Evolutionary conservation across 1,140 invertebrate species (phyloP), one percentile per base, ranked within the genome.

Genomic region (Euschistus heros): DNA sequence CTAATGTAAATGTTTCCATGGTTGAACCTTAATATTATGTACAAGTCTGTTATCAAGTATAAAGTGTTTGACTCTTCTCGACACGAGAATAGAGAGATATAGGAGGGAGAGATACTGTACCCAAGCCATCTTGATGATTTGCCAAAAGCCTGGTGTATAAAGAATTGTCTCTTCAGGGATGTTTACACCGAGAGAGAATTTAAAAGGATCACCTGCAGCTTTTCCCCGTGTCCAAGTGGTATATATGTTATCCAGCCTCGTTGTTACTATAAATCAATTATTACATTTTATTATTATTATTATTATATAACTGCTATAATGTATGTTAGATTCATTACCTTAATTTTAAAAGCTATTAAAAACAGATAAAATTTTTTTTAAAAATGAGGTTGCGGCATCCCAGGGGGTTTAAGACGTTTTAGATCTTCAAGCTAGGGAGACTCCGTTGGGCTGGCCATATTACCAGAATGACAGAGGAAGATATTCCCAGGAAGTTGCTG

Each of bases 201-300:
- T 33, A 18, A 67, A 67, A 22, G 66, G 55, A 2, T 64, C 37
- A 0, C 55, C 66, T 10, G 47, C 8, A 52, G 33, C 44, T 57
- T 63, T 54, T 64, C 66, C 66, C 27, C 66, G 18, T 27, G 47
- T 67, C 66, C 66, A 67, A 7, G 27, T 42, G 15, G 62, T 37
- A 42, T 67, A 64, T 5, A 61, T 27, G 30, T 67, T 67, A 50
- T 64, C 62, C 37, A 67, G n/a, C 17, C 55, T 47, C 17, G 66
- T 63, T 17, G 61, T 67, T 17, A 67, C 66, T 67, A 61, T 37
- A 66, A 66, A n/a, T n/a, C n/a, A n/a, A n/a, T n/a, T n/a, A n/a
- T n/a, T n/a, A n/a, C n/a, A n/a, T n/a, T n/a, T n/a, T n/a, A n/a
- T n/a, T n/a, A n/a, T n/a, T n/a, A n/a, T n/a, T n/a, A n/a, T n/a